These are phyloP conservation scores for Lutraria rhynchaena DNA, from an alignment of 1,140 invertebrate genomes.

Conservation along the genomic window DNA sequence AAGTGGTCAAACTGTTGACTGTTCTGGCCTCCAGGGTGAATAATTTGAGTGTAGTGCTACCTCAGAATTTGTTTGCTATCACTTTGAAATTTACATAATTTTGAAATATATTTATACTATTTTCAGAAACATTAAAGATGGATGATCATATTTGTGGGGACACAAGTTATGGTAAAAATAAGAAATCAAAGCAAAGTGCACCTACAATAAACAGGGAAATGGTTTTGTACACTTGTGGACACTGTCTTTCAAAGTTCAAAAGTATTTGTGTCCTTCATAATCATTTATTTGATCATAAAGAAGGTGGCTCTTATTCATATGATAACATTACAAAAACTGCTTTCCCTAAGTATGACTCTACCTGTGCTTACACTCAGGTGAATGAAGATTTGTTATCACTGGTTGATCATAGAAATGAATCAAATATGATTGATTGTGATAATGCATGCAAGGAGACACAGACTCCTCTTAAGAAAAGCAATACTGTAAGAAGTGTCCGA, in stretches of 20 bases:
- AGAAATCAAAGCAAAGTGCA: background rate
- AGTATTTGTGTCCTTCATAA: constrained; percentile 12
- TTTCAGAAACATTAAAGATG: background rate
- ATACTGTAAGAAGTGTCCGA: background rate
- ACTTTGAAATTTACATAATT: too few relatives aligned
- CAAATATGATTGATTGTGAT: background rate
- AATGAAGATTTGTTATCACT: background rate
- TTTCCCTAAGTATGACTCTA: constrained; percentile 27
- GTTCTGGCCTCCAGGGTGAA: too few relatives aligned
- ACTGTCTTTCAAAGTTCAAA: background rate
- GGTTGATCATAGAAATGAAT: background rate
- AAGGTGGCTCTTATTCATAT: constrained; percentile 21
- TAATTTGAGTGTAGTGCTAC: too few relatives aligned
- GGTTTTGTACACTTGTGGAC: constrained; percentile 1
- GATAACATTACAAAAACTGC: constrained; percentile 21
- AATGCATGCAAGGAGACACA: background rate
- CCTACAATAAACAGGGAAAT: background rate
- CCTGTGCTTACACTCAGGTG: constrained; percentile 27
- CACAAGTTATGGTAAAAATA: background rate
- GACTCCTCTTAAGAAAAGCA: background rate
- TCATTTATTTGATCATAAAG: background rate
- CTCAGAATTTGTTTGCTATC: too few relatives aligned
- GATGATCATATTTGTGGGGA: background rate
- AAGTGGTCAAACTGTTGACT: too few relatives aligned
- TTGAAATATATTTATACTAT: too few relatives aligned